Conservation (phyloP, 2,888 invertebrate species). For the Erebia aethiops region DNA sequence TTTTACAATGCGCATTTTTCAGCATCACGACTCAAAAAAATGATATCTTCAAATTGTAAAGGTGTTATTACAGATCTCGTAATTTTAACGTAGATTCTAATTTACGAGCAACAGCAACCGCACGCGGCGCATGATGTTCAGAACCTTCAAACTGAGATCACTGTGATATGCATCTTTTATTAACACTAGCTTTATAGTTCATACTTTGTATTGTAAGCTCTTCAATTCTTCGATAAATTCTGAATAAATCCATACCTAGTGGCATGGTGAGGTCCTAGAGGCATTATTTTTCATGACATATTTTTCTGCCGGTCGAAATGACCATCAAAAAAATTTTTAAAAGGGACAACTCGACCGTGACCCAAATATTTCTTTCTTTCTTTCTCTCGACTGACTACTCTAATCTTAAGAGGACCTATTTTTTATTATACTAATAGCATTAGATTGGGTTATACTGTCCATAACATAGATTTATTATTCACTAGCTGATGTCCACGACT, state of each 20-base stretch:
- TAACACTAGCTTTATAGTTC: conserved; percentile 7
- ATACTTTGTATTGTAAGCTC: neutral
- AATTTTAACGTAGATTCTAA: neutral
- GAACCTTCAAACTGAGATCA: neutral
- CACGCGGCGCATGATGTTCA: neutral
- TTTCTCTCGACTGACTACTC: no score
- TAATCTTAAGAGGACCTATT: no score
- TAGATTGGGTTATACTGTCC: no score
- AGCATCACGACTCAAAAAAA: neutral
- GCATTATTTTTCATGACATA: no score
- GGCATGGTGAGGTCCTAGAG: no score
- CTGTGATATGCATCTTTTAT: conserved; percentile 8
- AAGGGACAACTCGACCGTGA: no score
- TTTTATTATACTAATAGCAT: no score
- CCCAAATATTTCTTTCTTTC: no score
- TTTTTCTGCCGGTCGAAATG: no score
- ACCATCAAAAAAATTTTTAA: no score
- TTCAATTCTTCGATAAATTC: neutral
- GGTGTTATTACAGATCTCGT: neutral
- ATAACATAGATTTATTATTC: no score
- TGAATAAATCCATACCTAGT: neutral
- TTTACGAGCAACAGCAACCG: neutral
- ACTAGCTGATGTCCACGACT: no score
- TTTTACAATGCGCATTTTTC: neutral
- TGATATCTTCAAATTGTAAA: neutral